phyloP scores from a whole-genome alignment of 2,888 invertebrate species.

The Limulus polyphemus region DNA sequence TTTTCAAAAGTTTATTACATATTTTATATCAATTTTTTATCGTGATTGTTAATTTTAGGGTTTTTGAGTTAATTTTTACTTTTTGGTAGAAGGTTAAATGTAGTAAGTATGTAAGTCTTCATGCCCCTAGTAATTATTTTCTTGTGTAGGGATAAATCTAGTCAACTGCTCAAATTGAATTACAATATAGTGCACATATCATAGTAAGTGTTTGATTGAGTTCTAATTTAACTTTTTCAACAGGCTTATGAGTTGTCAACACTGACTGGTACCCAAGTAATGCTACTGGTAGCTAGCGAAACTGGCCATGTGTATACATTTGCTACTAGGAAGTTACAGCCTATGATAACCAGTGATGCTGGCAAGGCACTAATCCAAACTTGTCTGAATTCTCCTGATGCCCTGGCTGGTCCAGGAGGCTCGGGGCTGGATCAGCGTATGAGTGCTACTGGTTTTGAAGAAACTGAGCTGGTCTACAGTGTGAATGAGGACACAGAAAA shows the following conservation, averaged over 20 bases:
- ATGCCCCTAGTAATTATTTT: too few relatives aligned
- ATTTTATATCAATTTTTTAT: too few relatives aligned
- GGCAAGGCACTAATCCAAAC: conserved; percentile 97
- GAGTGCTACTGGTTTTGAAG: conserved; percentile 96
- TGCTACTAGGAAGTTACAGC: conserved; percentile 93
- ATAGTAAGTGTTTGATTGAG: too few relatives aligned
- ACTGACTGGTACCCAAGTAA: conserved; percentile 96
- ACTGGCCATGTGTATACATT: conserved; percentile 99
- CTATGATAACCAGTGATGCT: conserved; percentile 87
- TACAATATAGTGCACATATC: too few relatives aligned
- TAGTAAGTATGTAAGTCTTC: too few relatives aligned
- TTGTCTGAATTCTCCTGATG: conserved; percentile 89
- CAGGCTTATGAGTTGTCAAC: conserved; percentile 99
- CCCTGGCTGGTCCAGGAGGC: neutral
- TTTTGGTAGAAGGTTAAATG: too few relatives aligned
- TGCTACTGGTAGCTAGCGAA: conserved; percentile 95
- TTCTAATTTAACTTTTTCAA: too few relatives aligned
- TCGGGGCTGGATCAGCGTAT: conserved; percentile 70
- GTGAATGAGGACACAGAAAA: conserved; percentile 29
- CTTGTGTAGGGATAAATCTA: too few relatives aligned
- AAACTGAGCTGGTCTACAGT: conserved; percentile 85
- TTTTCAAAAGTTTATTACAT: too few relatives aligned
- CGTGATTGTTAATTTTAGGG: too few relatives aligned
- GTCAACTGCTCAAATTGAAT: too few relatives aligned
- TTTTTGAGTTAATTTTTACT: too few relatives aligned